phyloP scores from a whole-genome alignment of 2,797 vertebrate species.

The Pempheris klunzingeri region DNA sequence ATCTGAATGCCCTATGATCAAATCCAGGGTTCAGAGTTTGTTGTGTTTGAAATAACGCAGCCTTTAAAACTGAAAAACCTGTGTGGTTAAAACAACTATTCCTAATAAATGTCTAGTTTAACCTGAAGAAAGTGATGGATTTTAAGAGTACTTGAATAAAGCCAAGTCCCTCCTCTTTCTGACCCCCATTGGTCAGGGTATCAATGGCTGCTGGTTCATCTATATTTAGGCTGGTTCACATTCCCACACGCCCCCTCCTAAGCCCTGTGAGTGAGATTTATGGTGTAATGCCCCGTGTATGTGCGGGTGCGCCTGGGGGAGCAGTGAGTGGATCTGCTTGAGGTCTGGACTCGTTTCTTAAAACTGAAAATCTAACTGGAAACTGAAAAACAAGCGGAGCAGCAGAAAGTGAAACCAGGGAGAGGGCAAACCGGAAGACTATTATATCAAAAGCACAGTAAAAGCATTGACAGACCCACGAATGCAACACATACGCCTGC shows the following conservation, averaged over 20 bases:
- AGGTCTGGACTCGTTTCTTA: constrained; percentile 24
- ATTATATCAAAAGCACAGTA: constrained; percentile 2
- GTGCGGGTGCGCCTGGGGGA: constrained; percentile 45
- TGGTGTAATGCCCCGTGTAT: constrained; percentile 72
- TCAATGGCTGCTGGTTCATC: constrained; percentile 81
- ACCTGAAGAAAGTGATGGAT: constrained; percentile 51
- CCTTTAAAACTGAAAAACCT: background rate
- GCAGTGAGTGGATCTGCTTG: constrained; percentile 37
- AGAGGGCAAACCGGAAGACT: background rate
- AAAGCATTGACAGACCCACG: constrained; percentile 5
- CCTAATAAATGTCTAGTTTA: constrained; percentile 40
- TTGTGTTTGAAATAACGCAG: background rate
- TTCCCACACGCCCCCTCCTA: constrained; percentile 82
- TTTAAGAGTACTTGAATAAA: constrained; percentile 69
- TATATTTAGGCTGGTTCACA: constrained; percentile 86
- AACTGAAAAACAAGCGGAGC: constrained; percentile 10
- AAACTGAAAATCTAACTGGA: constrained; percentile 10
- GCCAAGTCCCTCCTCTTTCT: constrained; percentile 71
- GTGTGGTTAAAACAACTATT: background rate
- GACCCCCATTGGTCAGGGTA: constrained; percentile 78
- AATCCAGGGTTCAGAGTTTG: background rate
- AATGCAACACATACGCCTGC: constrained; percentile 19
- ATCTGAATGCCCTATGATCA: background rate
- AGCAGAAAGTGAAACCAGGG: background rate
- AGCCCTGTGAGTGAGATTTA: constrained; percentile 82